Base-by-base conservation (phyloP, 2,888 invertebrate species). In the Diarsia dahlii region DNA sequence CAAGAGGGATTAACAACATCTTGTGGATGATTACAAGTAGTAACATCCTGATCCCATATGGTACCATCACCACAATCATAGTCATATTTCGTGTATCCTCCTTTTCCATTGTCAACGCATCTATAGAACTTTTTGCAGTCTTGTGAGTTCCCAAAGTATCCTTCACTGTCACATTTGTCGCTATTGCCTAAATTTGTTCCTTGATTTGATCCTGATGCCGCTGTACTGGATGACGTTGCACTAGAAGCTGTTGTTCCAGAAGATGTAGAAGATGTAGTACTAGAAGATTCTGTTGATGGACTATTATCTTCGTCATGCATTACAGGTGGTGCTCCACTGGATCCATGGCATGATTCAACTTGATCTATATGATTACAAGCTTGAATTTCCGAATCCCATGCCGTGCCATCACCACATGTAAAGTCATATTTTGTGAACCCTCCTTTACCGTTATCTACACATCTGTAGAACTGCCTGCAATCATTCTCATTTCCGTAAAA, bases 41-140 rank as follows among this genome's bases (percentile, higher is more conserved):
- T 91, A 64, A 97, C 90, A 65, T 96, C 95, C 89, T 97, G 97
- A 91, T 98, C 98, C 98, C 98, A 98, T n/a, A 97, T 97, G 0
- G 98, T 98, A 52, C 97, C 98, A 67, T 97, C 97, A 0, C 97
- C 97, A 88, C 98, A 98, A 54, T 93, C 94, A 86, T 97, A 98
- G 23, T 97, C 97, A 87, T 97, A 97, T 91, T 97, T 97, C 3
- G 94, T 96, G 71, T 94, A 97, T 28, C 97, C 96, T 23, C 97
- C 97, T 77, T 97, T 97, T 58, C 97, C 97, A 88, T 97, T 97
- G 78, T 97, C 93, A 0, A 97, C 97, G 89, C 98, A 98, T 60
- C 98, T 97, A 89, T 98, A 97, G 91, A 98, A 98, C 89, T 97
- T 97, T 48, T 96, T 96, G 87, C 98, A 98, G 76, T 96, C 89